Conservation (phyloP, 2,113 vertebrate genomes). For the Mixornis gularis region DNA sequence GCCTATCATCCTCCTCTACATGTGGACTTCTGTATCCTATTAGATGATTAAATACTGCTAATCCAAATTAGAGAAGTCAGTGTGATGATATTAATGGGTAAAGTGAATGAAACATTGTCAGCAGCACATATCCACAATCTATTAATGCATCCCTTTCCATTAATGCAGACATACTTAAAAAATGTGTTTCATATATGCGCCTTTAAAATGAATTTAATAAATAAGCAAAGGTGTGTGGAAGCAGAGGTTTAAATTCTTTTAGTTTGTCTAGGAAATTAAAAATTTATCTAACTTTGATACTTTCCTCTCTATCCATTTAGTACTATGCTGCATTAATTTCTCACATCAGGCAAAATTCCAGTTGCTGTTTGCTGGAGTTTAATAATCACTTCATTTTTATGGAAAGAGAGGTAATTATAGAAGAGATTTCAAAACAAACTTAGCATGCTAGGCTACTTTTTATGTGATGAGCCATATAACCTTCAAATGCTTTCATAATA, state of each 20-base stretch:
- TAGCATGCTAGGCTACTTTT: neutral
- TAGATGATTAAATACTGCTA: neutral
- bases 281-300: neutral
- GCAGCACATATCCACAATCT: neutral
- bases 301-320: neutral
- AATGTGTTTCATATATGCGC: neutral
- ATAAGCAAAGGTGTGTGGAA: neutral
- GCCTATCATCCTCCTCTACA: neutral
- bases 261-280: neutral
- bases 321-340: neutral
- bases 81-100: neutral
- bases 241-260: neutral
- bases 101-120: neutral
- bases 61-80: neutral
- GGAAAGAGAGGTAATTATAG: neutral
- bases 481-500: neutral
- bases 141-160: neutral
- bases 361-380: neutral
- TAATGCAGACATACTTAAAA: neutral
- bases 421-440: neutral
- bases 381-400: neutral
- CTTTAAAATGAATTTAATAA: neutral
- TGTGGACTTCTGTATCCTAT: neutral
- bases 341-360: neutral
- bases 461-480: neutral